phyloP scores from a whole-genome alignment of 2,113 vertebrate species.

The cat (Felis catus) region DNA sequence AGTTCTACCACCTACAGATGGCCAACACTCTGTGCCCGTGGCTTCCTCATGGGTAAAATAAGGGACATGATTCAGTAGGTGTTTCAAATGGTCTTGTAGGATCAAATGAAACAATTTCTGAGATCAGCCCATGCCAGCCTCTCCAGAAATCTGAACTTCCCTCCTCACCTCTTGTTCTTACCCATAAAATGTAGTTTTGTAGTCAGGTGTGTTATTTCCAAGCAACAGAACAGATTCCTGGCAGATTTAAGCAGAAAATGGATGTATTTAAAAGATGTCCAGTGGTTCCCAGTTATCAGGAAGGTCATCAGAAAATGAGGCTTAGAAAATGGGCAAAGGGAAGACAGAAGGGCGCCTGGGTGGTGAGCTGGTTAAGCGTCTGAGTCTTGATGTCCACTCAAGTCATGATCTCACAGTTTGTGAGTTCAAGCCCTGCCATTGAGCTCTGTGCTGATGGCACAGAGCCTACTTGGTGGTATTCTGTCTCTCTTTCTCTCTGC shows the following conservation, averaged over 20 bases:
- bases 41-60: background rate
- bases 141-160: background rate
- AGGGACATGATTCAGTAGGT: background rate
- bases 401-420: too few species aligned
- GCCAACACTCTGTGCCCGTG: background rate
- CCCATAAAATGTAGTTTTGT: background rate
- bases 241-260: slow-evolving; percentile 42
- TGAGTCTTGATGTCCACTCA: too few species aligned
- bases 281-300: background rate
- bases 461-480: too few species aligned
- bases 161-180: background rate
- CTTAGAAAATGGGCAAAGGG: background rate
- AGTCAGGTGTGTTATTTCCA: background rate
- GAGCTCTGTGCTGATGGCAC: too few species aligned
- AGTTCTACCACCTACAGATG: background rate
- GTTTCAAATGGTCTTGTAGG: background rate
- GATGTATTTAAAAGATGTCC: background rate
- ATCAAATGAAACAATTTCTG: background rate
- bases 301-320: background rate
- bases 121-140: background rate
- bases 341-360: background rate
- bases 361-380: too few species aligned
- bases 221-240: background rate
- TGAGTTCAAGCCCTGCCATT: too few species aligned
- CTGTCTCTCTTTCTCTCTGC: too few species aligned